Evolutionary conservation across 2,113 vertebrate genomes (phyloP), one percentile per base, ranked within the genome.

Genomic region (Podocnemis expansa): DNA sequence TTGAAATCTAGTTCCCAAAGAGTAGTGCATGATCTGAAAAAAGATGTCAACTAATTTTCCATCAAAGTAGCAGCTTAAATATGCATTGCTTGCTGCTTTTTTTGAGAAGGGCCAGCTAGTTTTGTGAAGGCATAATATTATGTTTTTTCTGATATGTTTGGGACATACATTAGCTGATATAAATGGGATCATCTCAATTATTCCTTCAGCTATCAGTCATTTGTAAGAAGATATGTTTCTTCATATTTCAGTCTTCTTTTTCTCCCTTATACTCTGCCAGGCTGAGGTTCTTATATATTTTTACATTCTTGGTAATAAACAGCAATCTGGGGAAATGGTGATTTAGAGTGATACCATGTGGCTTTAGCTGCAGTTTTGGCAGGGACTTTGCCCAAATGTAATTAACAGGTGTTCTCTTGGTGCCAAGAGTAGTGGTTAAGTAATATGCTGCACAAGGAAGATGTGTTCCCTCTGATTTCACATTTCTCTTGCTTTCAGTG

Each of bases 131-230:
- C 1, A 9, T 38, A 2, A 29, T 45, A 58, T 60, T 70, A 82
- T 43, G 5, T 22, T 4, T 8, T 41, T 63, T 10, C 1, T 87
- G 43, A 78, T 29, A 27, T 12, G 3, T 89, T 89, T 78, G 78
- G 43, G 58, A 56, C 22, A 31, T 55, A 76, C 13, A 10, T 45
- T 25, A 10, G 22, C 10, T 51, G 8, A 2, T 25, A 43, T 82
- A 9, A 41, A 73, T 79, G 2, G 6, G 14, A 54, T 0, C n/a
- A 5, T 0, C 0, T n/a, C 12, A 95, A 45, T 3, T 11, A 1
- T 2, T 80, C 8, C 67, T 91, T 85, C 43, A 84, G 2, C 4
- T 89, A 41, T 5, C 27, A 76, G 73, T 11, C 22, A 29, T 76
- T 76, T 76, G 73, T 43, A 76, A 27, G 10, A 76, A 16, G 13